Evolutionary conservation across 2,797 vertebrate genomes (phyloP).

Genomic region (Cryptoprocta ferox): DNA sequence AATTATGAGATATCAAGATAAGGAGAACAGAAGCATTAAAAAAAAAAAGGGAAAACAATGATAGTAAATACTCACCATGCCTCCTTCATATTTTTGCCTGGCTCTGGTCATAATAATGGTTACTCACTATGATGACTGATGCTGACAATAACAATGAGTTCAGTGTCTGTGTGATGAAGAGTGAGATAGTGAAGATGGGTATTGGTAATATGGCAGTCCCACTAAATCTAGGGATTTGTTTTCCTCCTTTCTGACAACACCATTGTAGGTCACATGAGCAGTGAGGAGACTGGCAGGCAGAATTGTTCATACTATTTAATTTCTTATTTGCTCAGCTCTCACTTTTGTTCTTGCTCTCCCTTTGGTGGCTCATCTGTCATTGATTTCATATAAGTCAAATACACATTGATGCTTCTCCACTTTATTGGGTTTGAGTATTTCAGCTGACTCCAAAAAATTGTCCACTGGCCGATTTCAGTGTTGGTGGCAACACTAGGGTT

Average conservation of each 20-base stretch:
- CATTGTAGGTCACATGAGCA: neutral
- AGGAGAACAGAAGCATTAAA: neutral
- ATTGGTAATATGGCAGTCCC: neutral
- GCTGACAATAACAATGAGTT: neutral
- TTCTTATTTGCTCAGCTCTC: conserved; percentile 20
- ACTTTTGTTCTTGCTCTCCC: conserved; percentile 3
- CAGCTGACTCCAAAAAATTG: neutral
- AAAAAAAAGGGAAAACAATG: neutral
- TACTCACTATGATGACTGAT: neutral
- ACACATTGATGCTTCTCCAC: neutral
- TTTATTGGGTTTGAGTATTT: neutral
- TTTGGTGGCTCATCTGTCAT: neutral
- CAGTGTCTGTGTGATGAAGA: neutral
- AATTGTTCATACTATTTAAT: conserved; percentile 43
- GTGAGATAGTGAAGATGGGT: conserved; percentile 1
- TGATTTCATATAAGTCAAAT: conserved; percentile 12
- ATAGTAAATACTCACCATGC: neutral
- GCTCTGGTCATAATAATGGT: neutral
- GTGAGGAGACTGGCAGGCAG: neutral
- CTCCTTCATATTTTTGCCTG: neutral
- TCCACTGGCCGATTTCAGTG: neutral
- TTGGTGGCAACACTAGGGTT: neutral
- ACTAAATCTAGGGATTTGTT: neutral
- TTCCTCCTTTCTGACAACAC: conserved; percentile 4
- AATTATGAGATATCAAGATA: neutral